These are phyloP conservation scores for Magallana angulata DNA, from an alignment of 1,140 invertebrate genomes.

Conservation along the genomic window DNA sequence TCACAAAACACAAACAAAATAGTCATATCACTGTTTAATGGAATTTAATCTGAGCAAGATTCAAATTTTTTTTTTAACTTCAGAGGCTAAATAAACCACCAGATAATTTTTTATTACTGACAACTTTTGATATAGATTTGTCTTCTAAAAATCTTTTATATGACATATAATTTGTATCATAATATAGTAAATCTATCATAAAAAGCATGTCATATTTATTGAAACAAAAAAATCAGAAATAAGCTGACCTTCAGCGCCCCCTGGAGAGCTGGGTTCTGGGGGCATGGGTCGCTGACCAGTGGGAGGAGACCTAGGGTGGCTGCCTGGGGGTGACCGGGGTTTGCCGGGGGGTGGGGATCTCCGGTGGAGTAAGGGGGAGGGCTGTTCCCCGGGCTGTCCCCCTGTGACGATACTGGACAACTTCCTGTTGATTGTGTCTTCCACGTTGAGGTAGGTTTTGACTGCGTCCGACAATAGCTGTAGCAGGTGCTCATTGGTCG, in stretches of 20 bases:
- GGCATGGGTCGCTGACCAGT: conserved; percentile 41
- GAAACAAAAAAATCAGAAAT: too few species aligned
- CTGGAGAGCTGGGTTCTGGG: conserved; percentile 2
- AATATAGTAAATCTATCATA: too few species aligned
- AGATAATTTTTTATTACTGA: too few species aligned
- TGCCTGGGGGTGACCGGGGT: conserved; percentile 44
- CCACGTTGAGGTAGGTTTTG: conserved; percentile 72
- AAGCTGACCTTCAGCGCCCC: conserved; percentile 47
- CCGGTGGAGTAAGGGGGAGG: neutral
- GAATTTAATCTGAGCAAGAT: too few species aligned
- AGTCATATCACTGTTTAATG: too few species aligned
- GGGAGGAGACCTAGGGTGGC: conserved; percentile 49
- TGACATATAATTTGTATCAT: too few species aligned
- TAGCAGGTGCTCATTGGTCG: conserved; percentile 74
- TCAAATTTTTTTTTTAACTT: too few species aligned
- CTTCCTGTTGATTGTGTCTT: conserved; percentile 72
- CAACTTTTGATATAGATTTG: too few species aligned
- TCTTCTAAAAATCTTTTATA: too few species aligned
- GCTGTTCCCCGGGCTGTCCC: conserved; percentile 5
- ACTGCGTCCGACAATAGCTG: conserved; percentile 73
- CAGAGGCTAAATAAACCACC: too few species aligned
- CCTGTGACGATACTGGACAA: conserved; percentile 61
- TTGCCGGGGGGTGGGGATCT: conserved; percentile 48
- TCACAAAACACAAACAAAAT: neutral
- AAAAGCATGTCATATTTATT: too few species aligned